phyloP scores from a whole-genome alignment of 2,113 vertebrate species.

The Prunella himalayana region DNA sequence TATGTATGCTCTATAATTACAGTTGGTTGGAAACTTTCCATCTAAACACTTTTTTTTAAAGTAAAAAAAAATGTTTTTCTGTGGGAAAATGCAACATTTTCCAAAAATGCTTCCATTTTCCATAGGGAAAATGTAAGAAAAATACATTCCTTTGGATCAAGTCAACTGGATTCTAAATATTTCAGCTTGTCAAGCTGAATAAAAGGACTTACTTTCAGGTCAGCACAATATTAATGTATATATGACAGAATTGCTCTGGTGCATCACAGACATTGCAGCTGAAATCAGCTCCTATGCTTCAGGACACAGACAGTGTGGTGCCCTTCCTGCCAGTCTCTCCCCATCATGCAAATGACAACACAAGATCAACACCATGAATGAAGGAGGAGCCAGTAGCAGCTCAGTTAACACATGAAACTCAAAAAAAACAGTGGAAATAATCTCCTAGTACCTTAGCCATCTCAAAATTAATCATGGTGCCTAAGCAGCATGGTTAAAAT shows the following conservation, averaged over 20 bases:
- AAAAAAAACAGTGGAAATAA: not conserved
- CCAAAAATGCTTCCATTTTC: constrained; percentile 21
- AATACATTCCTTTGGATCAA: constrained; percentile 20
- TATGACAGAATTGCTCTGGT: not conserved
- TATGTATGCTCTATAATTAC: constrained; percentile 41
- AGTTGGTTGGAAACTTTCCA: constrained; percentile 26
- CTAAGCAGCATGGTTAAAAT: not conserved
- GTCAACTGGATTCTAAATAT: constrained; percentile 14
- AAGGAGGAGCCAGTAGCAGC: not conserved
- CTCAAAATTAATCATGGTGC: not conserved
- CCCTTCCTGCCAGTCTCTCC: not conserved
- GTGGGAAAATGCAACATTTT: constrained; percentile 49
- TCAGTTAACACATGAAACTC: not conserved
- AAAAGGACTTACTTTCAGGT: not conserved
- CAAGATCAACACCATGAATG: not conserved
- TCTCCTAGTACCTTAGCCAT: not conserved
- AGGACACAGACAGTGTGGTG: not conserved
- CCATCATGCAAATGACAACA: not conserved
- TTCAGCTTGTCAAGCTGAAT: constrained; percentile 7
- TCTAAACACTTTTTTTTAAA: not conserved
- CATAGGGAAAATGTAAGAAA: constrained; percentile 49
- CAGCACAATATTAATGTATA: not conserved
- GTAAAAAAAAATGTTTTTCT: not conserved
- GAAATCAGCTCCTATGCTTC: not conserved
- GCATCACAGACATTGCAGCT: not conserved